Evolutionary conservation across 2,113 vertebrate species (phyloP), one percentile per base, ranked within the genome.

Genomic region (Amia ocellicauda): DNA sequence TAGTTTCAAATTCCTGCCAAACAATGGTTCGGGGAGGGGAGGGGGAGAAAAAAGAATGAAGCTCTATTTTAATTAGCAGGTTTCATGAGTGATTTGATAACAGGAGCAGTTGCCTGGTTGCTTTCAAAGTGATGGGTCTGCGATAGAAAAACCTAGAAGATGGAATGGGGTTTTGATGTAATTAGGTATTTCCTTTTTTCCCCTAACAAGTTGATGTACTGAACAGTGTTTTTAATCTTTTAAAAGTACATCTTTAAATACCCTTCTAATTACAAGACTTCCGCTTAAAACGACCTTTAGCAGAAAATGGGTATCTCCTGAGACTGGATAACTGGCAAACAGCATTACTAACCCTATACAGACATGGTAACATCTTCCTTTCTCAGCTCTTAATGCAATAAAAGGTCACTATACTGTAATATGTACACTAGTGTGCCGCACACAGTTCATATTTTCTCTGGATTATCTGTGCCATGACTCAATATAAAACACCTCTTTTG

Each of bases 21-120:
- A 97, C 93, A 94, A 93, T 86, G 81, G 87, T 90, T 92, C 84
- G 70, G 74, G 71, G 66, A 91, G 86, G 89, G 78, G 74, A 73
- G 67, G 71, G 70, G 73, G 72, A 73, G 47, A 31, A 68, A 71
- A 64, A 85, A 93, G 92, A 95, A 97, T 93, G 88, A 94, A 96
- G 93, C 92, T 93, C 91, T 91, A 92, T 96, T 94, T 98, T 98
- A 98, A 98, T 98, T 94, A 96, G 91, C 86, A 84, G 85, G 88
- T 88, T 91, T 91, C 91, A 84, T 70, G 88, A 90, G 89, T 91
- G 91, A 93, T 93, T 92, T 88, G 88, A 92, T 89, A 92, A 92
- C 89, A 83, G 86, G 82, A 87, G 84, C 86, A 80, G 89, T 85
- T 77, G 87, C 89, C 90, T 91, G 85, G 87, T 91, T 89, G 90